phyloP scores from a whole-genome alignment of 2,888 invertebrate genomes.

The Hypercompe scribonia region DNA sequence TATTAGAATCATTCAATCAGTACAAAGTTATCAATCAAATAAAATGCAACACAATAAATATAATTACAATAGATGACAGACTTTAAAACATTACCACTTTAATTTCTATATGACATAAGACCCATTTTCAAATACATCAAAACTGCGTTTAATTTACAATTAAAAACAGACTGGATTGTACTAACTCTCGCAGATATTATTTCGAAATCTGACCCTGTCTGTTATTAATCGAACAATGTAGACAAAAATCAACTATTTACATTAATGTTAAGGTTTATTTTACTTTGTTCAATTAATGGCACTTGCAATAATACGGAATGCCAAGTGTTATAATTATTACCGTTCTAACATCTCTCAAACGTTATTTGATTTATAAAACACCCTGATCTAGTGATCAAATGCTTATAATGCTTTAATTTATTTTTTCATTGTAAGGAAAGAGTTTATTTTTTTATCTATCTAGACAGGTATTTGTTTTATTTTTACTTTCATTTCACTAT shows the following conservation, averaged over 20 bases:
- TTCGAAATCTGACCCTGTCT: background rate
- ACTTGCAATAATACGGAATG: background rate
- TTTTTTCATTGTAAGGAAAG: no score
- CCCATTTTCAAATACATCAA: constrained; percentile 16
- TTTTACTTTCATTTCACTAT: no score
- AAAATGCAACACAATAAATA: constrained; percentile 73
- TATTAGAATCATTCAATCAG: constrained; percentile 75
- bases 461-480: no score
- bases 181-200: background rate
- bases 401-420: no score
- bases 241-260: background rate
- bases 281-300: background rate
- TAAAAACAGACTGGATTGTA: background rate
- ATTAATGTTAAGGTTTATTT: background rate
- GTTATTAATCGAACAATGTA: background rate
- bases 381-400: background rate
- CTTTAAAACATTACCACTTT: constrained; percentile 56
- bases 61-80: constrained; percentile 63
- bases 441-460: no score
- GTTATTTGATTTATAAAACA: background rate
- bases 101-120: constrained; percentile 46
- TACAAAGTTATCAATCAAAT: constrained; percentile 71
- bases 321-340: background rate
- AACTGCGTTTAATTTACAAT: background rate
- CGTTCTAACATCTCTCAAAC: background rate